A percentile compares a stretch with the other conserved stretches of the same genome.
Evolutionary conservation across 53 echinoderm and acorn worm species (phyloP).

Genomic region (Holothuria leucospilota): DNA sequence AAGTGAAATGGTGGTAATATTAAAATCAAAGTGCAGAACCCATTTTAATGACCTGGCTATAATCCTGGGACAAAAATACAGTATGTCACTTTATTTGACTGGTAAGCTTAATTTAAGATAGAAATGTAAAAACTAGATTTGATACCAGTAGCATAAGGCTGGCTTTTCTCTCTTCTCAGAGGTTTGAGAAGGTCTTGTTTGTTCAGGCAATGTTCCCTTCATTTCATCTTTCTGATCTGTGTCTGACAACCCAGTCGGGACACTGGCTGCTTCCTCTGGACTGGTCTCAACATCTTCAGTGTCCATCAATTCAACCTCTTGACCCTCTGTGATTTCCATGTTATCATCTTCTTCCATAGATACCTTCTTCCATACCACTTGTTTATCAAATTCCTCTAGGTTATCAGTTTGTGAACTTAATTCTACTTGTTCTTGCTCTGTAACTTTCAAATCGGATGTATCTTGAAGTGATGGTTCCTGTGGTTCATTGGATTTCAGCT

Average conservation of each 20-base stretch:
- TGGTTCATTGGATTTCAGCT: too few species aligned
- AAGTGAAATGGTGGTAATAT: too few species aligned
- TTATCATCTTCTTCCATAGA: neutral
- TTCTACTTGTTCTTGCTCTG: too few species aligned
- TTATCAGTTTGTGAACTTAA: too few species aligned
- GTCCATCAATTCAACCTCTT: conserved; percentile 25
- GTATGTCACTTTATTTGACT: too few species aligned
- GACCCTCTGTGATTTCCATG: conserved; percentile 14
- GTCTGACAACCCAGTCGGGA: neutral
- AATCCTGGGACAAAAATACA: too few species aligned
- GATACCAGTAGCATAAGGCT: conserved; percentile 18
- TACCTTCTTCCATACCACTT: neutral
- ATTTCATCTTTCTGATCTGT: neutral
- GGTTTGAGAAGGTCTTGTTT: neutral
- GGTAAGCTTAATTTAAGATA: too few species aligned
- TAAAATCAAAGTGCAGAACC: too few species aligned
- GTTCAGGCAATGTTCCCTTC: neutral
- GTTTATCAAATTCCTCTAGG: too few species aligned
- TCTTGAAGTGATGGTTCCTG: too few species aligned
- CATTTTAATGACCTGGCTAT: too few species aligned
- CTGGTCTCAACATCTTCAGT: conserved; percentile 3
- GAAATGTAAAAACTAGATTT: neutral
- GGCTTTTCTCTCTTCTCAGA: conserved; percentile 24
- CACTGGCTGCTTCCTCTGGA: conserved; percentile 24
- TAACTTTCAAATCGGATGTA: too few species aligned